Evolutionary conservation across 2,888 invertebrate species (phyloP), one percentile per base, ranked within the genome.

Genomic region (Drosophila paranaensis): DNA sequence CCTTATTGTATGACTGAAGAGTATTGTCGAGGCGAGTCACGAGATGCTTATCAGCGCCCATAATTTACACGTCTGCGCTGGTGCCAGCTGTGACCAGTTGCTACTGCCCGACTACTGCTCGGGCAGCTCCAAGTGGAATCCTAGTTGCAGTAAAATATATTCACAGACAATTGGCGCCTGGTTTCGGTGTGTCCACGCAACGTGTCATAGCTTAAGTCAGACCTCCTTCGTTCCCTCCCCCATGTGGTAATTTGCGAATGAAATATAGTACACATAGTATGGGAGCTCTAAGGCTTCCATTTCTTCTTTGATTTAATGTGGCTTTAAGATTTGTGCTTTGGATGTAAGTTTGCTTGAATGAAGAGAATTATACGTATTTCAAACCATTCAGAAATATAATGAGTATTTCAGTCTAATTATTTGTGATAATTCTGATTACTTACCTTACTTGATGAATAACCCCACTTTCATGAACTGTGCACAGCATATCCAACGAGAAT

Each of bases 41-140:
- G 62, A 76, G 83, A 88, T 84, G 71, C 73, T 83, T 89, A 88
- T 90, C 86, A 81, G 72, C 79, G 73, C 71, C 77, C 82, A 86
- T 88, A 89, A 88, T 83, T 88, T 86, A 89, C 88, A 89, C 84
- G 78, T 90, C 83, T 82, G 45, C 37, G 40, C 30, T 51, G 77
- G 67, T 74, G 74, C 88, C 84, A 88, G 80, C 82, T 85, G 87
- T 81, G 74, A 51, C 69, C 61, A 67, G 74, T 61, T 64, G 63
- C 46, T 58, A 50, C 58, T 60, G 30, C n/a, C 51, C 40, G 39
- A 33, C 30, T 33, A 33, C 30, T 20, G 25, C 30, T 13, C 45
- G 6, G 33, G 40, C 33, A 20, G 50, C 39, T 40, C 37, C 55
- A 60, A 61, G 58, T 58, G 54, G 55, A 57, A 70, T 74, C 69